These are phyloP conservation scores for Homalodisca vitripennis DNA, from an alignment of 1,140 invertebrate genomes.

Conservation along the genomic window DNA sequence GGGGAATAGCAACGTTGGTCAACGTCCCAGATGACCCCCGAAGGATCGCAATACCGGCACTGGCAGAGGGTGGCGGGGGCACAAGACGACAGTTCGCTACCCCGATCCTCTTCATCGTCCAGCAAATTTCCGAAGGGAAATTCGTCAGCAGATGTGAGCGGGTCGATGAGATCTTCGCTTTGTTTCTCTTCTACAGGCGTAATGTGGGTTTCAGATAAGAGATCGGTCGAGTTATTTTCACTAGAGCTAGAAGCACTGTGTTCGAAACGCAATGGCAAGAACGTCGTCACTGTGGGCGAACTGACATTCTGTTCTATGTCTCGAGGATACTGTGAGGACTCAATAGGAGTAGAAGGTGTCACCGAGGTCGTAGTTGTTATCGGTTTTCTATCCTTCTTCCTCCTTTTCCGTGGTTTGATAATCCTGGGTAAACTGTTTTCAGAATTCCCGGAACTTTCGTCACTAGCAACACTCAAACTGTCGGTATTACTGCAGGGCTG, in stretches of 20 bases:
- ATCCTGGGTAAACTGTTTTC: conserved; percentile 81
- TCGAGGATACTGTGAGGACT: conserved; percentile 42
- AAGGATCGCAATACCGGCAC: conserved; percentile 75
- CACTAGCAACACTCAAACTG: conserved; percentile 68
- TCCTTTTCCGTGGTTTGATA: conserved; percentile 83
- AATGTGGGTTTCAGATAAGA: conserved; percentile 4
- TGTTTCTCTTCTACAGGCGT: conserved; percentile 18
- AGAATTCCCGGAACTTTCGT: conserved; percentile 70
- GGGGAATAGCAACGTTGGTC: conserved; percentile 55
- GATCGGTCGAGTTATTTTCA: conserved; percentile 38
- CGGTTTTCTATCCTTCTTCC: conserved; percentile 81
- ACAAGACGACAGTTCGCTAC: conserved; percentile 45
- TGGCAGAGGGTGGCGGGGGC: conserved; percentile 59
- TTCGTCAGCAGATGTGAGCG: conserved; percentile 33
- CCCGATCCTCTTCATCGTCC: conserved; percentile 45
- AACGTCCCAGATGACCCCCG: conserved; percentile 73
- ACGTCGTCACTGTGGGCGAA: conserved; percentile 45
- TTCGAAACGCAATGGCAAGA: conserved; percentile 46
- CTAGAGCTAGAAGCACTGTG: conserved; percentile 37
- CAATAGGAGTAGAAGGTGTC: conserved; percentile 43
- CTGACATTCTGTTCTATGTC: conserved; percentile 12
- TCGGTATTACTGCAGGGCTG: conserved; percentile 52
- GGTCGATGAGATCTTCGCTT: conserved; percentile 40
- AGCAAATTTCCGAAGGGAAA: conserved; percentile 31
- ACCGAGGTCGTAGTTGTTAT: conserved; percentile 42